Percentiles rank a stretch among this genome's conserved stretches.
Conservation (phyloP, 2,797 vertebrate genomes). For the Adelosebastes latens region DNA sequence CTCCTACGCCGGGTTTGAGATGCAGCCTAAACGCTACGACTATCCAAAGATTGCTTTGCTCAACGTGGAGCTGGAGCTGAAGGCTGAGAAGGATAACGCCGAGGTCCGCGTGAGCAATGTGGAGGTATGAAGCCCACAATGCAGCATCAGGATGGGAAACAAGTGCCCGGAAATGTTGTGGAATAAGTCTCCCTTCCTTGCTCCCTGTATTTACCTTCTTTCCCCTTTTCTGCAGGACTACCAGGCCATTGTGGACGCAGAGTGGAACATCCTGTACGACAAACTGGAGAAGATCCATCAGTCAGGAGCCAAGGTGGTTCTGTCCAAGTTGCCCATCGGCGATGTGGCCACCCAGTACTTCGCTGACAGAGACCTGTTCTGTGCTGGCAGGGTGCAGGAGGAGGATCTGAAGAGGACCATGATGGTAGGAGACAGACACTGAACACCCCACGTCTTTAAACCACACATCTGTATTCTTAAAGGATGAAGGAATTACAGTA, state of each 20-base stretch:
- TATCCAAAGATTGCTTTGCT: conserved; percentile 92
- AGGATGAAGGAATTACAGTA: background rate
- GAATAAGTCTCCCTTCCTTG: rapidly evolving
- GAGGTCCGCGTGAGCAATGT: conserved; percentile 93
- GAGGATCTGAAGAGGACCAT: conserved; percentile 97
- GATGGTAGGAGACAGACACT: conserved; percentile 86
- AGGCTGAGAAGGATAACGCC: conserved; percentile 97
- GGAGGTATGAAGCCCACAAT: conserved; percentile 78
- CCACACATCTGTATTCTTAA: background rate
- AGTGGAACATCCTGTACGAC: conserved; percentile 98
- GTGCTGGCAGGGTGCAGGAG: conserved; percentile 94
- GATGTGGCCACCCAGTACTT: conserved; percentile 98
- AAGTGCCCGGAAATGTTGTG: background rate
- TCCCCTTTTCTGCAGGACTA: conserved; percentile 86
- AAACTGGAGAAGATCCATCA: conserved; percentile 94
- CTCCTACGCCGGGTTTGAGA: conserved; percentile 98
- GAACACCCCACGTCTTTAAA: background rate
- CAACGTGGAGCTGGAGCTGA: conserved; percentile 96
- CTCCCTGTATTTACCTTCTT: background rate
- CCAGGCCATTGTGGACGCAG: conserved; percentile 97
- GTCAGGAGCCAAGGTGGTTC: conserved; percentile 95
- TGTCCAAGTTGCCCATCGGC: conserved; percentile 94
- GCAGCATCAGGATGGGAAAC: background rate
- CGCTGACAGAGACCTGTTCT: conserved; percentile 97
- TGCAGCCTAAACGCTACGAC: conserved; percentile 96